A percentile compares a stretch with the other conserved stretches of the same genome.
Conservation (phyloP, 2,113 vertebrate genomes). For the Coptodon bakossiorum region DNA sequence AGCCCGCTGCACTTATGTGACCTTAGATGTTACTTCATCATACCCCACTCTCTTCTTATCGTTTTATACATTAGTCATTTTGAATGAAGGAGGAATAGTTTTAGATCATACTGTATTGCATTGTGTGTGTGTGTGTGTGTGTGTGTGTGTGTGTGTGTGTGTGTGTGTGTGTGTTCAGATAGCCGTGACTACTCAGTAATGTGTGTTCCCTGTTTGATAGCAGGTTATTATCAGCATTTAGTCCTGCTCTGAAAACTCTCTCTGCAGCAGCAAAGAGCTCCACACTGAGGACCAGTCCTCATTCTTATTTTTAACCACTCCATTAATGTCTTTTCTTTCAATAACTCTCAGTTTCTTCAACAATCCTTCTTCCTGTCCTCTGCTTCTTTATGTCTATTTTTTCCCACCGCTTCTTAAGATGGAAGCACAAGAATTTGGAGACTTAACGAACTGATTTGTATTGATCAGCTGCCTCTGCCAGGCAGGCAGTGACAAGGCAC, state of each 20-base stretch:
- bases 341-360: constrained; percentile 5
- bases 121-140: not conserved
- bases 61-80: not conserved
- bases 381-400: not conserved
- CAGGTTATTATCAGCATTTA: constrained; percentile 21
- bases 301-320: constrained; percentile 74
- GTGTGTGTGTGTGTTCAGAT: not conserved
- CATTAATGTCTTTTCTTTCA: constrained; percentile 54
- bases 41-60: not conserved
- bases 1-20: not conserved
- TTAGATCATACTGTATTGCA: not conserved
- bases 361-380: not conserved
- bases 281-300: constrained; percentile 71
- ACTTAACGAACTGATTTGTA: not conserved
- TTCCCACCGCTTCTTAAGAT: not conserved
- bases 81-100: not conserved
- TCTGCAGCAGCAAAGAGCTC: constrained; percentile 19
- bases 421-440: not conserved
- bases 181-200: not conserved
- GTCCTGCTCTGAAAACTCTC: constrained; percentile 37
- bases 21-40: not conserved
- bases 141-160: not conserved
- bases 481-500: not conserved
- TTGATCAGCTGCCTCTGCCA: not conserved
- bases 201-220: not conserved